Conservation (phyloP, 2,888 invertebrate genomes). For the Frankliniella intonsa region DNA sequence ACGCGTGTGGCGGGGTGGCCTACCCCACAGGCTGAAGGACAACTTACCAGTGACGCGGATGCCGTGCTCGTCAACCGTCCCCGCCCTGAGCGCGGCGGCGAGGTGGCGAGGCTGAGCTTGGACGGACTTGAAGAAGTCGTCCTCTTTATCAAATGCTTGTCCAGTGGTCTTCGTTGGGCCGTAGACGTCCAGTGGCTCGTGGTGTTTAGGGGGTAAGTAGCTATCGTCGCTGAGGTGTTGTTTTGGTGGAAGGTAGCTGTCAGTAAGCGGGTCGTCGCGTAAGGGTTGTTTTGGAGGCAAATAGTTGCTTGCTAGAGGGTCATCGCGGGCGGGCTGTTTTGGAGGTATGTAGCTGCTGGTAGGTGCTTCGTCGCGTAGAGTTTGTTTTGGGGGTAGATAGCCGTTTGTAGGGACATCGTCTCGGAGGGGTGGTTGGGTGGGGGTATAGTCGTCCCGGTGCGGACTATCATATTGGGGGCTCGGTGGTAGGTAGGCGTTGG, state of each 20-base stretch:
- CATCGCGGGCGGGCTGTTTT: neutral
- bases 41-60: neutral
- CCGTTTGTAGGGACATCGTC: neutral
- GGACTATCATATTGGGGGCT: neutral
- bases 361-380: neutral
- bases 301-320: neutral
- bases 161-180: neutral
- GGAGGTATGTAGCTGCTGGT: neutral
- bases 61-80: neutral
- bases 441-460: no score
- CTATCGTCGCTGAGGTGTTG: neutral
- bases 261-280: neutral
- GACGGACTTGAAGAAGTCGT: neutral
- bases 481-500: neutral
- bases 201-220: neutral
- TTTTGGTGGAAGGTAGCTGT: neutral
- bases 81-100: neutral
- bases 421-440: neutral
- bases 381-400: neutral
- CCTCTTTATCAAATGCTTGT: neutral
- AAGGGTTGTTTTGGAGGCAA: neutral
- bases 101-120: neutral
- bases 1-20: no score
- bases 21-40: neutral
- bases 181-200: neutral